Evolutionary conservation across 2,888 invertebrate species (phyloP).

Genomic region (Zaprionus obscuricornis): DNA sequence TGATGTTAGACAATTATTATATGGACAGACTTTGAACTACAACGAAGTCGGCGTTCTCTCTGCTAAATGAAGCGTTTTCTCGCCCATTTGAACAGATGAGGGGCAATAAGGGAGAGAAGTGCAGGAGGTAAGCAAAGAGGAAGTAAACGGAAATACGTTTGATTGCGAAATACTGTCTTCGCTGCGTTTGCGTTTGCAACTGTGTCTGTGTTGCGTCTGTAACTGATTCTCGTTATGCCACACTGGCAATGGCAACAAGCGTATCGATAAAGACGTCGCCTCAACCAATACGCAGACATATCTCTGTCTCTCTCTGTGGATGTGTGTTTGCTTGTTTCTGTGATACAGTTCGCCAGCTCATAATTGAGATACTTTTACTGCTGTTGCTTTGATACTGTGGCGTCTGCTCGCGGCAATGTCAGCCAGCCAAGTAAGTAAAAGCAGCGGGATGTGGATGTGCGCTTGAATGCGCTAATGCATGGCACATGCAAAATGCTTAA

Average conservation of each 20-base stretch:
- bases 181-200: too few relatives aligned
- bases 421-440: too few relatives aligned
- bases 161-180: slow-evolving; percentile 45
- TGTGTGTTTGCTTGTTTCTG: slow-evolving; percentile 20
- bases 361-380: slow-evolving; percentile 53
- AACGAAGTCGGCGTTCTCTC: slow-evolving; percentile 2
- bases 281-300: slow-evolving; percentile 4
- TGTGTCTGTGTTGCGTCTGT: slow-evolving; percentile 7
- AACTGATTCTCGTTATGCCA: slow-evolving; percentile 33
- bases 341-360: slow-evolving; percentile 18
- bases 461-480: slow-evolving; percentile 51
- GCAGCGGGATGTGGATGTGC: slow-evolving; percentile 38
- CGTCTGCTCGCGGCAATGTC: slow-evolving; percentile 9
- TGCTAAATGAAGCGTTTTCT: slow-evolving; percentile 54
- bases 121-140: not conserved
- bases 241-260: slow-evolving; percentile 37
- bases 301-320: slow-evolving; percentile 17
- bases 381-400: not conserved
- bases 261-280: slow-evolving; percentile 13
- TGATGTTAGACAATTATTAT: slow-evolving; percentile 34
- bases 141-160: slow-evolving; percentile 40
- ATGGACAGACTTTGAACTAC: not conserved
- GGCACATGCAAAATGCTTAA: slow-evolving; percentile 53
- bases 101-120: not conserved
- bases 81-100: slow-evolving; percentile 39